Base-by-base conservation (phyloP, 2,113 vertebrate genomes). In the Smithornis capensis region DNA sequence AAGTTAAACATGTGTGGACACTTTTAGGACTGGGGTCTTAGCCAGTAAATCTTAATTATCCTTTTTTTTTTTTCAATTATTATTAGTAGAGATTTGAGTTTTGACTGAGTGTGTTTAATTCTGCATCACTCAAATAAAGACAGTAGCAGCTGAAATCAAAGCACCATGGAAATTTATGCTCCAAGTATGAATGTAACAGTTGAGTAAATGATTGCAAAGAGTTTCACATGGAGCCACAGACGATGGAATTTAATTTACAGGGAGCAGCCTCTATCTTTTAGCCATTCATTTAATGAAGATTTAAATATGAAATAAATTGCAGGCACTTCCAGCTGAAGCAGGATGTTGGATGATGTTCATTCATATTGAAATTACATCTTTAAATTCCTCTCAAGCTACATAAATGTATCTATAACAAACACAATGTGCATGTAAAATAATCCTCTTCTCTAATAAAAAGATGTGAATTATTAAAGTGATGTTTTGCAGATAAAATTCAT, bases 291-390 rank as follows among this genome's bases (percentile, higher is more conserved):
- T 77, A 75, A 90, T 22, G 85, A 90, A 60, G 94, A 85, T 90
- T 92, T 92, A 84, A 95, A 94, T 94, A 83, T 42, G 84, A 93
- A 96, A 83, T 83, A 83, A 90, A 92, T 74, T 83, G 93, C 94
- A 88, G 83, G 52, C 79, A 63, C 85, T 95, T 77, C 79, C 85
- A 94, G 95, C 87, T 94, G 87, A 69, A 95, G 90, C 93, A 90
- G 94, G 85, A 94, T 63, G 85, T 60, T 87, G 87, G 90, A 74
- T 83, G 73, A 77, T 55, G 63, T 70, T 70, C 79, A 74, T 95
- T 96, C 88, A 88, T 71, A 77, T n/a, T 89, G 94, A 86, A 97
- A 96, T 93, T 27, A 57, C 83, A 93, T 78, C 90, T 85, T 35
- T 5, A 86, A 83, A 59, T 65, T 77, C 78, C 84, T 94, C 70